Percentiles rank a stretch among this genome's conserved stretches.
phyloP scores from a whole-genome alignment of 2,113 vertebrate species.

The Ploceus nigricollis region DNA sequence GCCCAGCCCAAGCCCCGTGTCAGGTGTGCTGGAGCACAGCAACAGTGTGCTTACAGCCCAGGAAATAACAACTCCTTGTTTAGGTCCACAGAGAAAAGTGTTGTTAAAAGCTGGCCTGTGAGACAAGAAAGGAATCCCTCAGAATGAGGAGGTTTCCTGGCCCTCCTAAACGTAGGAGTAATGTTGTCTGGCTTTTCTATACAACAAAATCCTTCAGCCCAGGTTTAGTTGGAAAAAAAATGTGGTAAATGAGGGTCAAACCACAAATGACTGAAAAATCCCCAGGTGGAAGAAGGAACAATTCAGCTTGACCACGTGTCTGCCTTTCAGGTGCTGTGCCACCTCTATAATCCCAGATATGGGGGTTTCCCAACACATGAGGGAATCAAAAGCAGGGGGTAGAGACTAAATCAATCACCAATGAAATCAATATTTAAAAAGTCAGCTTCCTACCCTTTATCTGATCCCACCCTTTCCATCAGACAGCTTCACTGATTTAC shows the following conservation, averaged over 20 bases:
- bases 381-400: neutral
- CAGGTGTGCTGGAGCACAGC: accelerated
- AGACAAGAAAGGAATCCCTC: neutral
- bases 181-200: neutral
- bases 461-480: neutral
- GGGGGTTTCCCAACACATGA: neutral
- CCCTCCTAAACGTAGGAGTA: neutral
- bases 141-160: neutral
- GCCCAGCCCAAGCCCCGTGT: neutral
- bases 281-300: neutral
- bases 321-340: neutral
- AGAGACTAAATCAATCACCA: neutral
- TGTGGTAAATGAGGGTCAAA: neutral
- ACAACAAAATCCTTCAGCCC: neutral
- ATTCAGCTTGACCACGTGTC: neutral
- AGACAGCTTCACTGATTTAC: neutral
- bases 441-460: neutral
- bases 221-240: neutral
- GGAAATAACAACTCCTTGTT: neutral
- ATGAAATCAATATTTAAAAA: neutral
- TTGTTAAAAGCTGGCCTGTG: neutral
- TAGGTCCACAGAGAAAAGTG: accelerated
- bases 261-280: neutral
- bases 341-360: neutral
- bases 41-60: neutral